Evolutionary conservation across 2,797 vertebrate species (phyloP).

Genomic region (Malacoctenus gilli): DNA sequence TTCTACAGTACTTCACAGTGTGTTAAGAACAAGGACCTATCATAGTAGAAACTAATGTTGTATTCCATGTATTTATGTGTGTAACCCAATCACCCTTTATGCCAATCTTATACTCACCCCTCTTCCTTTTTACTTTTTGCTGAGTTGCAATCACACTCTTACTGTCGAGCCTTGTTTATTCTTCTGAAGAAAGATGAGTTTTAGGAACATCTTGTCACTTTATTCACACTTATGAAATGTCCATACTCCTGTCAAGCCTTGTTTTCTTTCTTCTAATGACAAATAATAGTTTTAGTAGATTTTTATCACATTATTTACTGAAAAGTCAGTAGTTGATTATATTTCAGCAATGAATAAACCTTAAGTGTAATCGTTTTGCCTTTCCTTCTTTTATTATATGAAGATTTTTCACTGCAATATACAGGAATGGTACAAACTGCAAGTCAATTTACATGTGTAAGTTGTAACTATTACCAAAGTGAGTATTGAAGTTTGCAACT

Average conservation of each 20-base stretch:
- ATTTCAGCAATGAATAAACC: constrained; percentile 87
- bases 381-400: constrained; percentile 64
- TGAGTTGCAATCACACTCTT: constrained; percentile 81
- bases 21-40: constrained; percentile 81
- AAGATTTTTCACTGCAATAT: constrained; percentile 21
- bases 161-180: constrained; percentile 71
- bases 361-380: constrained; percentile 77
- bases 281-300: constrained; percentile 82
- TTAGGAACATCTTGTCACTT: constrained; percentile 71
- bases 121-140: constrained; percentile 74
- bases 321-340: constrained; percentile 86
- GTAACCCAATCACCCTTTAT: constrained; percentile 81
- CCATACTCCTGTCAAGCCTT: constrained; percentile 76
- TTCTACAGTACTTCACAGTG: constrained; percentile 79
- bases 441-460: constrained; percentile 13
- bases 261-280: constrained; percentile 77
- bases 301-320: constrained; percentile 87
- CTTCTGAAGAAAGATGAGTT: constrained; percentile 71
- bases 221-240: constrained; percentile 73
- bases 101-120: constrained; percentile 77
- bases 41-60: constrained; percentile 78
- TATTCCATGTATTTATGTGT: constrained; percentile 84
- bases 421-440: constrained; percentile 31
- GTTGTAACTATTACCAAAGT: constrained; percentile 43
- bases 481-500: constrained; percentile 27